A percentile compares a stretch with the other conserved stretches of the same genome.
phyloP scores from a whole-genome alignment of 2,888 invertebrate genomes.

The Mactromeris polynyma region DNA sequence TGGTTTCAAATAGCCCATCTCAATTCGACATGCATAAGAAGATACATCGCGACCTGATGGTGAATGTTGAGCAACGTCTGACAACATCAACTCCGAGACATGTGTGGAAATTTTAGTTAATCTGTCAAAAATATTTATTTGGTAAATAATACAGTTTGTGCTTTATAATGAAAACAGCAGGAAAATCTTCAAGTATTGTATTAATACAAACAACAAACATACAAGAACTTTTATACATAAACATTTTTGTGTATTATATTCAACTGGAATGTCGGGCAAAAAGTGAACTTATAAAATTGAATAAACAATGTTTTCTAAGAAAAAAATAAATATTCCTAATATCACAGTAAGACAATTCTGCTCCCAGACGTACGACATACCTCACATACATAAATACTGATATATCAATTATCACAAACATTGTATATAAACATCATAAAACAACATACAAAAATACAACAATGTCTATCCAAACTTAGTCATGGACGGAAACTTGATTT shows the following conservation, averaged over 20 bases:
- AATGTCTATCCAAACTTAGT: neutral
- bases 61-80: too few species aligned
- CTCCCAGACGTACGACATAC: neutral
- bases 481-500: neutral
- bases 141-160: neutral
- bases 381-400: constrained; percentile 6
- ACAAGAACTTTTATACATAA: neutral
- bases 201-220: neutral
- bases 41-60: too few species aligned
- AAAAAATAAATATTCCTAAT: constrained; percentile 1
- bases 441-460: neutral
- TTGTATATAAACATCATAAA: neutral
- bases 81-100: too few species aligned
- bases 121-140: constrained; percentile 4
- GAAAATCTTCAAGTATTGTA: too few species aligned
- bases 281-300: neutral
- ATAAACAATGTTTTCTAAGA: neutral
- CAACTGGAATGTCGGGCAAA: neutral
- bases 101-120: too few species aligned
- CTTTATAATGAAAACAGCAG: neutral
- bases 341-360: neutral
- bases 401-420: neutral
- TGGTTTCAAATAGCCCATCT: too few species aligned
- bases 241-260: neutral
- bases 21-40: too few species aligned